These are phyloP conservation scores for Asteroscopus sphinx DNA, from an alignment of 2,888 invertebrate genomes.

Conservation along the genomic window DNA sequence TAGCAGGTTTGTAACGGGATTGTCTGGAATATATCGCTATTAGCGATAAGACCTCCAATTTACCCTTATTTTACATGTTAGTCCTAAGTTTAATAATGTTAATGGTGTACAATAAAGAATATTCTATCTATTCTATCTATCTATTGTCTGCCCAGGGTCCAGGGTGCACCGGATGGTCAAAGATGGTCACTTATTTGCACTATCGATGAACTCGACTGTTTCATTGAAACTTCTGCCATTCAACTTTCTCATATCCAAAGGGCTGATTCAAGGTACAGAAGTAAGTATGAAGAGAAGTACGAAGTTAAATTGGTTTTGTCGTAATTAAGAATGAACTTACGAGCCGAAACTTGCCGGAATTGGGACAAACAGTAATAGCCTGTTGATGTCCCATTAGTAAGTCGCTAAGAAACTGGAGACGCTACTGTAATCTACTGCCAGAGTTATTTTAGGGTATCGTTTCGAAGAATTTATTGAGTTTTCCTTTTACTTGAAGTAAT, in stretches of 20 bases:
- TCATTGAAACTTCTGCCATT: constrained; percentile 2
- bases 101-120: too few relatives aligned
- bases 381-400: constrained; percentile 12
- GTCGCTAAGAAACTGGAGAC: constrained; percentile 1
- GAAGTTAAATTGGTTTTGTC: constrained; percentile 49
- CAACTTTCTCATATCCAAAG: not conserved
- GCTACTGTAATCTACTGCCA: not conserved
- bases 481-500: not conserved
- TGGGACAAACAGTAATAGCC: constrained; percentile 16
- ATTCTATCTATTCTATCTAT: too few relatives aligned
- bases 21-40: too few relatives aligned
- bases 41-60: too few relatives aligned
- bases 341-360: constrained; percentile 29
- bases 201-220: not conserved
- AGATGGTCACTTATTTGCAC: too few relatives aligned
- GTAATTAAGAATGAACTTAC: constrained; percentile 49
- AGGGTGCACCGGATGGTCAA: too few relatives aligned
- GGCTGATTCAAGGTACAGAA: constrained; percentile 8
- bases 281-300: constrained; percentile 7
- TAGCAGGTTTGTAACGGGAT: too few relatives aligned
- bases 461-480: not conserved
- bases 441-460: constrained; percentile 5
- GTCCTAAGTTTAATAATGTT: too few relatives aligned
- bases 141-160: too few relatives aligned
- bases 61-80: too few relatives aligned